Base-by-base conservation (phyloP, 2,113 vertebrate species). In the Prietella phreatophila region DNA sequence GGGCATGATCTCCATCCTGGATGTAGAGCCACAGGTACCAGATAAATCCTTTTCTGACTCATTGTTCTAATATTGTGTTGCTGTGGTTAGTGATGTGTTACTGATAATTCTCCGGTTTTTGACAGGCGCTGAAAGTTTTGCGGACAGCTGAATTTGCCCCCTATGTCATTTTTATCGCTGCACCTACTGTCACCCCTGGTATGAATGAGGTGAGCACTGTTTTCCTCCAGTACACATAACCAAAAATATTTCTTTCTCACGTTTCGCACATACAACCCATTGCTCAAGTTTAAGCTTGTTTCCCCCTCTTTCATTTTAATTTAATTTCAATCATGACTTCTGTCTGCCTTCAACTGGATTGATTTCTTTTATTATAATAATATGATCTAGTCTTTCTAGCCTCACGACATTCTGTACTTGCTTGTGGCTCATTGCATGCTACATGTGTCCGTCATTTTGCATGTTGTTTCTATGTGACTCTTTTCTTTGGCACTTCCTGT, bases 101-200 rank as follows among this genome's bases (percentile, higher is more conserved):
- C 55, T 82, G 33, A 56, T 47, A 14, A 61, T 17, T 39, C 13
- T 60, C 20, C 88, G 80, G 11, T 56, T 88, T 22, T 88, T 86
- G 76, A 83, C 88, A 99, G 98, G 98, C 98, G 67, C 95, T 99
- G 93, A 99, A 99, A 95, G 98, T 99, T 93, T 95, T 99, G 94
- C 96, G 98, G 93, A 99, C 97, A 86, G 97, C 98, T 27, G 98
- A 99, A 92, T 99, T 99, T 88, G 97, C 97, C 78, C 98, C 98
- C 42, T 99, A 98, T 86, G 97, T 99, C 39, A 96, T 99, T 90
- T 99, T 99, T 92, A 99, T 99, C 80, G 98, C 98, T 13, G 98
- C 98, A 36, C 98, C 98, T 85, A 99, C 97, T 0, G 97, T 99
- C 92, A 99, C 98, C 80, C 97, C 97, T 71, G 97, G 97, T 91